Conservation (phyloP, 2,888 invertebrate genomes). For the Chloroclystis v-ata region DNA sequence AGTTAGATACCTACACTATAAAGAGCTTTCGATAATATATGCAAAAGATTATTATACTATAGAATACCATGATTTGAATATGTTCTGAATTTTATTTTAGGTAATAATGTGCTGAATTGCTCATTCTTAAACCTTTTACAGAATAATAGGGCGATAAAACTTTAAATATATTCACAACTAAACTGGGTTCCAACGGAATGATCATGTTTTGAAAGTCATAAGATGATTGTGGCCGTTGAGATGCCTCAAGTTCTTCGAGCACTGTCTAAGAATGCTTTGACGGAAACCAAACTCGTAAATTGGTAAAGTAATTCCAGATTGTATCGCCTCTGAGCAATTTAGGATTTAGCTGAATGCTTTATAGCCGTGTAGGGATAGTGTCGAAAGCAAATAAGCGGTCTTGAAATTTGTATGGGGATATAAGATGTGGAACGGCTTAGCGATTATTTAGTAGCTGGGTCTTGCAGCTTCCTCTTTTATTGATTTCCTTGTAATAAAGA, state of each 20-base stretch:
- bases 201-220: slow-evolving; percentile 66
- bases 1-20: neutral
- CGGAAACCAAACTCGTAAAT: slow-evolving; percentile 60
- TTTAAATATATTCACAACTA: slow-evolving; percentile 54
- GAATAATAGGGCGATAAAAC: slow-evolving; percentile 61
- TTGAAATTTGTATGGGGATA: slow-evolving; percentile 28
- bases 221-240: slow-evolving; percentile 61
- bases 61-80: slow-evolving; percentile 20
- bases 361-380: slow-evolving; percentile 37
- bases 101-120: slow-evolving; percentile 34
- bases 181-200: slow-evolving; percentile 61
- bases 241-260: slow-evolving; percentile 52
- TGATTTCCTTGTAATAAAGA: too few species aligned
- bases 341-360: slow-evolving; percentile 49
- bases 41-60: slow-evolving; percentile 10
- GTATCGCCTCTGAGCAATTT: slow-evolving; percentile 61
- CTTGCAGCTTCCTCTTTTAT: too few species aligned
- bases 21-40: slow-evolving; percentile 1
- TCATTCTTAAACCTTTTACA: slow-evolving; percentile 46
- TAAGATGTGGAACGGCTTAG: slow-evolving; percentile 18
- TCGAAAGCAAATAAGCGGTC: slow-evolving; percentile 35
- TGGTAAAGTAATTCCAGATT: slow-evolving; percentile 59
- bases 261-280: slow-evolving; percentile 54
- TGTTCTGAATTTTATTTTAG: slow-evolving; percentile 34
- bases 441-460: too few species aligned